Evolutionary conservation across 2,888 invertebrate genomes (phyloP), one percentile per base, ranked within the genome.

Genomic region (Harpalus rubripes): DNA sequence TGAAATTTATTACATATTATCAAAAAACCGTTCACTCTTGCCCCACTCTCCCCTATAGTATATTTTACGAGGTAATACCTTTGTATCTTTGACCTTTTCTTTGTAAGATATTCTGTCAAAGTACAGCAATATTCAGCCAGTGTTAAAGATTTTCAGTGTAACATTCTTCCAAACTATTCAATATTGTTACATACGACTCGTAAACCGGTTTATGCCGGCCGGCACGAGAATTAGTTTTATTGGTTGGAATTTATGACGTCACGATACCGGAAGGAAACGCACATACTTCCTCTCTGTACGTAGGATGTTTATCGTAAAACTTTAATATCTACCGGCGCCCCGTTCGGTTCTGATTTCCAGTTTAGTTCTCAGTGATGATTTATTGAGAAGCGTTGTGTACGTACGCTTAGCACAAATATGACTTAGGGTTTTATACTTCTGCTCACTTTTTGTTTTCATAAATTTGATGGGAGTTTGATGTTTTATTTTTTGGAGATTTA

Each of bases 251-350:
- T 68, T 68, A 68, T 68, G 68, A 68, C 68, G 39, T 68, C 32
- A 68, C 68, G 68, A 68, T 68, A 68, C 68, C 68, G 68, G 68
- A 68, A 68, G 68, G 68, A 68, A 68, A 68, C 68, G 68, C 68
- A 68, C 68, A 68, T 68, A 68, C 68, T 63, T 63, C 63, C 22
- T 68, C 15, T 10, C 68, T 68, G 68, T 68, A 68, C 68, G 56
- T 74, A 74, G 74, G 74, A 74, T 65, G 80, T 85, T 85, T 80
- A 85, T 85, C 85, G 80, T 80, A 72, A 85, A 85, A 85, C 58
- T 85, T 80, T 85, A 85, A 85, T 85, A 85, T 72, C 79, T 65
- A 78, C 78, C 65, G 59, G 83, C 72, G 32, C 68, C 59, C 32
- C 59, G 63, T 84, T 78, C 59, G 56, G 44, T 41, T 61, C 59